phyloP scores from a whole-genome alignment of 2,797 vertebrate genomes.

The Protosalanx chinensis region DNA sequence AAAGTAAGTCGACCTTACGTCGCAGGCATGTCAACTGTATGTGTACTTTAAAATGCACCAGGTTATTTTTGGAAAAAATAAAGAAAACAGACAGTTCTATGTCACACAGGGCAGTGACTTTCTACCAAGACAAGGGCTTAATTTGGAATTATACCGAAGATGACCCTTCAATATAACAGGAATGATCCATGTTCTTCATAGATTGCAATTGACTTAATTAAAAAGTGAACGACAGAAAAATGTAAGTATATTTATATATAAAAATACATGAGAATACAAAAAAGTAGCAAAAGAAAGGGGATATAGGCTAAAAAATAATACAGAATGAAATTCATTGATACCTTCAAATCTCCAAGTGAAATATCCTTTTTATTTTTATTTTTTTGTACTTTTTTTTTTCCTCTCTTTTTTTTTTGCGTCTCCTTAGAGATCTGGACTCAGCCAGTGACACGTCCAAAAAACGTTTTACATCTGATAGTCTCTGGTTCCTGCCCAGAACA shows the following conservation, averaged over 20 bases:
- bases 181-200: constrained; percentile 56
- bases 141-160: constrained; percentile 54
- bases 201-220: constrained; percentile 73
- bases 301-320: constrained; percentile 69
- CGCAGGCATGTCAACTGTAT: constrained; percentile 41
- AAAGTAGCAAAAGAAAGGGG: constrained; percentile 80
- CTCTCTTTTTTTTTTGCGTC: constrained; percentile 39
- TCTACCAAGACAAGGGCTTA: constrained; percentile 55
- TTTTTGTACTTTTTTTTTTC: constrained; percentile 26
- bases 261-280: constrained; percentile 85
- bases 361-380: constrained; percentile 1
- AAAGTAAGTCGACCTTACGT: constrained; percentile 34
- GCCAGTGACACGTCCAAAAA: constrained; percentile 57
- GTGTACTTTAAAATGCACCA: constrained; percentile 63
- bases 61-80: constrained; percentile 21
- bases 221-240: constrained; percentile 79
- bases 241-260: constrained; percentile 84
- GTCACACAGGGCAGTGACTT: constrained; percentile 61
- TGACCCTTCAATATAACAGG: constrained; percentile 53
- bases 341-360: constrained; percentile 70
- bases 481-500: constrained; percentile 71
- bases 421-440: constrained; percentile 57
- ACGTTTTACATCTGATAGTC: constrained; percentile 57
- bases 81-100: constrained; percentile 48
- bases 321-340: constrained; percentile 71